Evolutionary conservation across 1,140 invertebrate species (phyloP).

Genomic region (Zaprionus gabonicus): DNA sequence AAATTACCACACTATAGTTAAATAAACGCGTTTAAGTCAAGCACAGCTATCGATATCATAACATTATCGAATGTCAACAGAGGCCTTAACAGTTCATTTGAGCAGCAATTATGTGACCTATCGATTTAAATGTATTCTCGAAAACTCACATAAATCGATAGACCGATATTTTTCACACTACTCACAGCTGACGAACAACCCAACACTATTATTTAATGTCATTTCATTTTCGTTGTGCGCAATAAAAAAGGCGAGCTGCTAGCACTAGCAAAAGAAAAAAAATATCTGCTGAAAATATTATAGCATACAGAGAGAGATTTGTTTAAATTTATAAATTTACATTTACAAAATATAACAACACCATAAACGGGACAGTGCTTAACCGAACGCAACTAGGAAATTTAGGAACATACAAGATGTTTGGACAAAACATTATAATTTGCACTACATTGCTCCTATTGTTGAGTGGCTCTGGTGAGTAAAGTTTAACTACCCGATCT

Average conservation of each 20-base stretch:
- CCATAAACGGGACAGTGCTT: neutral
- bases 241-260: conserved; percentile 35
- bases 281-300: neutral
- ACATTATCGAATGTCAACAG: neutral
- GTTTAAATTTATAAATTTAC: conserved; percentile 15
- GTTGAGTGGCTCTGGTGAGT: conserved; percentile 65
- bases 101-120: neutral
- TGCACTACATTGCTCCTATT: conserved; percentile 58
- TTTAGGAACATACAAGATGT: conserved; percentile 47
- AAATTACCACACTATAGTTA: neutral
- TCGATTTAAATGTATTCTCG: neutral
- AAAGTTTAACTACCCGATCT: conserved; percentile 16
- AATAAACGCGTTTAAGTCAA: neutral
- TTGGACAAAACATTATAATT: conserved; percentile 54
- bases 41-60: neutral
- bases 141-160: conserved; percentile 16
- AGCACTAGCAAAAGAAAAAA: conserved; percentile 20
- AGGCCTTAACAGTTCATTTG: neutral
- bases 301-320: neutral
- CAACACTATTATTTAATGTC: conserved; percentile 51
- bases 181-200: conserved; percentile 35
- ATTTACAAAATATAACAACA: conserved; percentile 1
- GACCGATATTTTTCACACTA: conserved; percentile 11
- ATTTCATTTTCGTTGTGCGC: conserved; percentile 53
- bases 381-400: neutral